These are phyloP conservation scores for Dicrostonyx torquatus DNA, from an alignment of 2,797 vertebrate species.

Conservation along the genomic window DNA sequence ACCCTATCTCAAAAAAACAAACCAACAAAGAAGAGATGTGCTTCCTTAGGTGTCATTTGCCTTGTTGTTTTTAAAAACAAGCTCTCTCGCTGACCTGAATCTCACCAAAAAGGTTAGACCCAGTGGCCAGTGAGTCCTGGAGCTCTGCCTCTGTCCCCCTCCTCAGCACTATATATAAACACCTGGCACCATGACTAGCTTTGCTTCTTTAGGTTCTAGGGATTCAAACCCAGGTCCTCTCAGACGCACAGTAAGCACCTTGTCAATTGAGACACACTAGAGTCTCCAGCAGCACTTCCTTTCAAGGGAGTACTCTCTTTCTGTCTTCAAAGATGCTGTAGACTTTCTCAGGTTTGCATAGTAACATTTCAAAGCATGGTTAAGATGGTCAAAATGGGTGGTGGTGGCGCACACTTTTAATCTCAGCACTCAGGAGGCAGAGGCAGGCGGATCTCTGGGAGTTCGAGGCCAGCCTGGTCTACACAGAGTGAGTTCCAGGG, in stretches of 20 bases:
- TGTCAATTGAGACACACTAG: background rate
- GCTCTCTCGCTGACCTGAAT: background rate
- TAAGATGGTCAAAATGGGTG: background rate
- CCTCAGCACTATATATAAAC: background rate
- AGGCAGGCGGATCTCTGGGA: no score
- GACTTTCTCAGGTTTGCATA: background rate
- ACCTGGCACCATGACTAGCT: background rate
- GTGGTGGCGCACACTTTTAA: no score
- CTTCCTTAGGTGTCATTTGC: background rate
- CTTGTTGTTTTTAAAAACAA: background rate
- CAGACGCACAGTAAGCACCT: no score
- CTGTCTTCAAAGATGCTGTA: conserved; percentile 19
- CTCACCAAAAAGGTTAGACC: background rate
- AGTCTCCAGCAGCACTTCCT: background rate
- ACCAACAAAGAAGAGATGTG: background rate
- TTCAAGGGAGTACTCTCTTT: background rate
- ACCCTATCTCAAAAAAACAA: background rate
- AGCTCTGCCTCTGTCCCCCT: background rate
- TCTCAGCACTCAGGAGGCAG: no score
- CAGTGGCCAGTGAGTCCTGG: background rate
- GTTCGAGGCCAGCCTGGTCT: no score
- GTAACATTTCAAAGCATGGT: background rate
- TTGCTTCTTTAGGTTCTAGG: background rate
- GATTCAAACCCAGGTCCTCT: background rate
- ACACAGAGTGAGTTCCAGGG: no score